A percentile compares a stretch with the other conserved stretches of the same genome.
phyloP scores from a whole-genome alignment of 2,888 invertebrate genomes.

The Alloplasta piceator region DNA sequence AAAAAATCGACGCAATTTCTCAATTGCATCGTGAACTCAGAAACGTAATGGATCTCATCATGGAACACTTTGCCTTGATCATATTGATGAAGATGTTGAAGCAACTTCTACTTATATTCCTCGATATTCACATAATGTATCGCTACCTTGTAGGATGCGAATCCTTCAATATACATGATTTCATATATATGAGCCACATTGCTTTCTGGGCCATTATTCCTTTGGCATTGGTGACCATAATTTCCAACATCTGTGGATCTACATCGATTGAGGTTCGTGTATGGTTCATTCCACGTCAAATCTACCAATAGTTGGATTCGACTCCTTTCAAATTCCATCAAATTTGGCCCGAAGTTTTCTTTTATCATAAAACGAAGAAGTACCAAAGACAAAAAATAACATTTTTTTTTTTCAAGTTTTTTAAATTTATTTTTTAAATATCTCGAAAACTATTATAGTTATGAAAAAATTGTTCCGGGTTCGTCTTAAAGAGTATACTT shows the following conservation, averaged over 20 bases:
- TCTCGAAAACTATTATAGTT: no score
- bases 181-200: background rate
- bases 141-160: conserved; percentile 12
- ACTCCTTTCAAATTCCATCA: no score
- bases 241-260: conserved; percentile 37
- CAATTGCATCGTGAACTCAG: conserved; percentile 51
- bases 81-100: background rate
- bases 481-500: no score
- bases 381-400: no score
- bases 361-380: no score
- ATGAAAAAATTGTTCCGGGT: no score
- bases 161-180: background rate
- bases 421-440: no score
- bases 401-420: no score
- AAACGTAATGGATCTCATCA: conserved; percentile 10
- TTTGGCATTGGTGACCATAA: background rate
- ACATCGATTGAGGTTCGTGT: conserved; percentile 22
- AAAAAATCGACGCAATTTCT: conserved; percentile 31
- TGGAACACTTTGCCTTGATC: conserved; percentile 23
- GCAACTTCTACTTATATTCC: background rate
- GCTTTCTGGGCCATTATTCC: background rate
- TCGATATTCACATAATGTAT: conserved; percentile 10
- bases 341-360: no score
- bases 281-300: no score
- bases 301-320: no score